Percentiles rank a stretch among this genome's conserved stretches.
phyloP scores from a whole-genome alignment of 2,888 invertebrate genomes.

The Philereme vetulata region DNA sequence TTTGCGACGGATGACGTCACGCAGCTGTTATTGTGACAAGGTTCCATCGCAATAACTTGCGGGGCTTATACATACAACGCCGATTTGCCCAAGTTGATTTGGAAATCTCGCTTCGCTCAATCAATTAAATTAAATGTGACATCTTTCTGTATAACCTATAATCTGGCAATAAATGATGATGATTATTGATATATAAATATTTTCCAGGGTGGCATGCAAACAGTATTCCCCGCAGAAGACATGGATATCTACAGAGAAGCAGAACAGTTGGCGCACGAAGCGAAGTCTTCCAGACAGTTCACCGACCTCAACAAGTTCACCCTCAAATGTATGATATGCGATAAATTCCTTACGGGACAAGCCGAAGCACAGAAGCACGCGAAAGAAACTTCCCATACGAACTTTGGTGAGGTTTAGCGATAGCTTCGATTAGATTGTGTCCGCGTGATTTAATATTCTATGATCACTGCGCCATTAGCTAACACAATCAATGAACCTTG shows the following conservation, averaged over 20 bases:
- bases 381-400: conserved; percentile 91
- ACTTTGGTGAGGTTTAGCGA: conserved; percentile 90
- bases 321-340: conserved; percentile 92
- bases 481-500: too few relatives aligned
- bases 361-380: conserved; percentile 93
- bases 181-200: too few relatives aligned
- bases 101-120: too few relatives aligned
- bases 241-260: conserved; percentile 90
- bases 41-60: too few relatives aligned
- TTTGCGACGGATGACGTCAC: too few relatives aligned
- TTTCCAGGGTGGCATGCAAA: conserved; percentile 88
- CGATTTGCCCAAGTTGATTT: too few relatives aligned
- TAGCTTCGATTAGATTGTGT: conserved; percentile 38
- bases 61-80: too few relatives aligned
- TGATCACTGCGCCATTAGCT: too few relatives aligned
- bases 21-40: too few relatives aligned
- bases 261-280: conserved; percentile 92
- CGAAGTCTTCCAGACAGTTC: conserved; percentile 94
- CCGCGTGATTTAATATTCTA: conserved; percentile 8
- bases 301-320: conserved; percentile 95
- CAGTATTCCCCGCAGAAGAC: conserved; percentile 91
- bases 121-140: too few relatives aligned
- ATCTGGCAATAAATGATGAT: too few relatives aligned
- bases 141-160: too few relatives aligned
- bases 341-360: conserved; percentile 90